Percentiles rank a stretch among this genome's conserved stretches.
Conservation (phyloP, 2,797 vertebrate species). For the Rhinella marina region DNA sequence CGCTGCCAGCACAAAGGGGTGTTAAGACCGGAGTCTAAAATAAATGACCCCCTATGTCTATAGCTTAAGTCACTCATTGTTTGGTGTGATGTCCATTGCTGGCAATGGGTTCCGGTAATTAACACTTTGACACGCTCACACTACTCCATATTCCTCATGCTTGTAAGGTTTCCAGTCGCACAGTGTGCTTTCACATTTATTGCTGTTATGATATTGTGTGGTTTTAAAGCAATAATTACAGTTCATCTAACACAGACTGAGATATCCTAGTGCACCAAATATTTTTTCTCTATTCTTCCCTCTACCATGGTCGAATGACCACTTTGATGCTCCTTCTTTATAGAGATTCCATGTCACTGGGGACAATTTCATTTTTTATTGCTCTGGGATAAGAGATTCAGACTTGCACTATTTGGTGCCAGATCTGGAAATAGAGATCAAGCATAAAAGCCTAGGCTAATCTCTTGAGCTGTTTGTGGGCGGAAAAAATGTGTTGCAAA, state of each 20-base stretch:
- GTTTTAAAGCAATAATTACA: background rate
- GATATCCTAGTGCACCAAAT: background rate
- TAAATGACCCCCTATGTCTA: background rate
- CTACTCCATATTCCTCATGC: background rate
- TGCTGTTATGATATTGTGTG: background rate
- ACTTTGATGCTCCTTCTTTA: background rate
- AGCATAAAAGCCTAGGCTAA: too few relatives aligned
- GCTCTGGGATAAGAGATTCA: background rate
- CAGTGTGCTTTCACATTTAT: background rate
- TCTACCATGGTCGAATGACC: background rate
- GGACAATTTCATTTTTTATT: background rate
- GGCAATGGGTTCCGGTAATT: conserved; percentile 43
- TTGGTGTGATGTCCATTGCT: conserved; percentile 41
- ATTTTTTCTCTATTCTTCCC: background rate
- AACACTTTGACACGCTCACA: background rate
- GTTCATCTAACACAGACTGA: background rate
- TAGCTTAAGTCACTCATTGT: background rate
- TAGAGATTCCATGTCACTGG: too few relatives aligned
- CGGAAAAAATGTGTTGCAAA: too few relatives aligned
- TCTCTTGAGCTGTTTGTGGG: background rate
- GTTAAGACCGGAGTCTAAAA: too few relatives aligned
- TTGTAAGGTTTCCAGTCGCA: background rate
- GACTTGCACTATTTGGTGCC: background rate
- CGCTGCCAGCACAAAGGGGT: too few relatives aligned
- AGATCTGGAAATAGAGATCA: background rate